Percentiles rank a stretch among this genome's conserved stretches.
These are phyloP conservation scores for Orthonyx spaldingii DNA, from an alignment of 2,113 vertebrate species.

Conservation along the genomic window DNA sequence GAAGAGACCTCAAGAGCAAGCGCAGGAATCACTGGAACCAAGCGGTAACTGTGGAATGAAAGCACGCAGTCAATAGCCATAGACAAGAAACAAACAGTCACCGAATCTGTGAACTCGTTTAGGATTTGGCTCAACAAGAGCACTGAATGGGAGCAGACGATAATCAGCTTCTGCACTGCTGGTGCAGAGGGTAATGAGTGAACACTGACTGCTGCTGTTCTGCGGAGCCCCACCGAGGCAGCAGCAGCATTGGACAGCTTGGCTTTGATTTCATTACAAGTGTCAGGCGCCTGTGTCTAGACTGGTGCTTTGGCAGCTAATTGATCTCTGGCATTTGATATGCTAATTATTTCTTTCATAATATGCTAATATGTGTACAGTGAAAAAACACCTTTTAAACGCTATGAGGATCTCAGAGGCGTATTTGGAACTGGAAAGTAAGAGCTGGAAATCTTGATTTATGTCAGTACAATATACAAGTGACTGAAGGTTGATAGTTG, in stretches of 20 bases:
- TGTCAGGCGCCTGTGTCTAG: not conserved
- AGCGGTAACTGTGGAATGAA: not conserved
- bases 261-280: conserved; percentile 25
- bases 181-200: conserved; percentile 6
- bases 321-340: conserved; percentile 52
- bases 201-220: not conserved
- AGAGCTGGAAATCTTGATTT: not conserved
- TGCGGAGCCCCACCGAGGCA: not conserved
- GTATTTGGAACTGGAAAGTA: not conserved
- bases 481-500: not conserved
- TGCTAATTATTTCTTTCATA: conserved; percentile 57
- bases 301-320: conserved; percentile 45
- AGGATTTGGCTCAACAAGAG: not conserved
- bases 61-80: rapidly evolving
- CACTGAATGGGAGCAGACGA: not conserved
- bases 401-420: not conserved
- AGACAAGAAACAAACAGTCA: not conserved
- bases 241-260: not conserved
- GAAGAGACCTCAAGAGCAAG: not conserved
- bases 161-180: not conserved
- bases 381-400: conserved; percentile 16
- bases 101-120: not conserved
- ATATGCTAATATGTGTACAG: conserved; percentile 28
- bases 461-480: not conserved
- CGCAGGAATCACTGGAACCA: not conserved